These are phyloP conservation scores for Oscheius sp. DNA, from an alignment of 2,888 invertebrate genomes.

Conservation along the genomic window DNA sequence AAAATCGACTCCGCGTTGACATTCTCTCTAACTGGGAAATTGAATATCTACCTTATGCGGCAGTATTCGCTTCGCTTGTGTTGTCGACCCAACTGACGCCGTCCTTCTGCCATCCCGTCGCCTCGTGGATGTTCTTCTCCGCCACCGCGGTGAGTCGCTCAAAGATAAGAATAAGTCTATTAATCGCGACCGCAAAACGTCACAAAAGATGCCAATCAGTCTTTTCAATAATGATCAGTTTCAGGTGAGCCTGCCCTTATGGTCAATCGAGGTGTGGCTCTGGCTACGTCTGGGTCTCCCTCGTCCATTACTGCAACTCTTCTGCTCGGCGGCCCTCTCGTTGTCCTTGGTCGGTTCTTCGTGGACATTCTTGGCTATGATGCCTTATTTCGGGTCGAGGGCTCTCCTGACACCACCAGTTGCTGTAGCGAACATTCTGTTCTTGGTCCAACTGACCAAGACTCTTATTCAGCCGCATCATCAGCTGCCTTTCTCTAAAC, in stretches of 20 bases:
- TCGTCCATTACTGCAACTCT: constrained; percentile 10
- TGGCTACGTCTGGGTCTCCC: constrained; percentile 29
- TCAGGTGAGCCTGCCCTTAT: constrained; percentile 18
- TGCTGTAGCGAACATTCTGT: constrained; percentile 31
- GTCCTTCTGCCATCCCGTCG: constrained; percentile 39
- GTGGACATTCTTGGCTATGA: constrained; percentile 33
- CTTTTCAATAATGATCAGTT: background rate
- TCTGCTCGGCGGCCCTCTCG: constrained; percentile 24
- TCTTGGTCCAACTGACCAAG: constrained; percentile 22
- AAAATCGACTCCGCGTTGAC: constrained; percentile 18
- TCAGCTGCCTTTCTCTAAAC: constrained; percentile 27
- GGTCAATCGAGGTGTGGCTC: constrained; percentile 23
- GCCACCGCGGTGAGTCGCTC: constrained; percentile 39
- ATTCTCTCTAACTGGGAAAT: constrained; percentile 31
- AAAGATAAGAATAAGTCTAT: background rate
- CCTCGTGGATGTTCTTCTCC: constrained; percentile 52
- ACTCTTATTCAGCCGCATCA: constrained; percentile 18
- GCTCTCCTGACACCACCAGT: constrained; percentile 30
- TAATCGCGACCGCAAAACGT: background rate
- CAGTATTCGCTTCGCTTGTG: constrained; percentile 35
- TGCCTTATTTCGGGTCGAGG: constrained; percentile 32
- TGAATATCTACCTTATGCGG: constrained; percentile 32
- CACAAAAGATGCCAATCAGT: background rate
- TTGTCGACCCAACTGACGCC: constrained; percentile 39
- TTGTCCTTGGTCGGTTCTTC: constrained; percentile 33